A percentile compares a stretch with the other conserved stretches of the same genome.
Evolutionary conservation across 2,113 vertebrate genomes (phyloP).

Genomic region (Neolamprologus brichardi): DNA sequence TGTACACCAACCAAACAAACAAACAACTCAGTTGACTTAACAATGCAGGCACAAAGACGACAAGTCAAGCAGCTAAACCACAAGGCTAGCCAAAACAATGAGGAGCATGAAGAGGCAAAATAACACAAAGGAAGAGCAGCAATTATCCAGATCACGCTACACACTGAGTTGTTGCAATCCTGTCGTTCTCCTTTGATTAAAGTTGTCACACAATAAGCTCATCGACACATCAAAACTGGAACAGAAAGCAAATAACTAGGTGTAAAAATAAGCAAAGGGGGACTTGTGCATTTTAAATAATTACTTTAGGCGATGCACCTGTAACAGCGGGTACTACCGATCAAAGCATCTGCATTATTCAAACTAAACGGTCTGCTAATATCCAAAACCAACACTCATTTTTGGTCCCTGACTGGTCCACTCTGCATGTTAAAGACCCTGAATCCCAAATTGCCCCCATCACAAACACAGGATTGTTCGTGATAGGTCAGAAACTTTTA

Average conservation of each 20-base stretch:
- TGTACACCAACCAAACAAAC: background rate
- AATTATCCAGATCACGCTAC: background rate
- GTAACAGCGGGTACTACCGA: background rate
- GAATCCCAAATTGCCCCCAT: background rate
- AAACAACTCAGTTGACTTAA: background rate
- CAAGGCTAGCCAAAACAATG: background rate
- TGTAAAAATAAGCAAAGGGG: background rate
- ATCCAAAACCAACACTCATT: background rate
- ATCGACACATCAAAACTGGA: background rate
- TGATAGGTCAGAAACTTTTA: accelerated
- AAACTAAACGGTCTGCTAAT: background rate
- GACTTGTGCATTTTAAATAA: background rate
- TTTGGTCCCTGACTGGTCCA: accelerated
- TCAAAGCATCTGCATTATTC: background rate
- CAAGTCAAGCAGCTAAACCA: background rate
- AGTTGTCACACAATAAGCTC: background rate
- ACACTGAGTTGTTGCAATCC: background rate
- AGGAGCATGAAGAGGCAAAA: background rate
- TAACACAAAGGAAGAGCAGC: background rate
- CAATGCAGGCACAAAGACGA: background rate
- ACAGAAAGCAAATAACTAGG: background rate
- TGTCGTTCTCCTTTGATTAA: background rate
- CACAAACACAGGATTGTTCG: background rate
- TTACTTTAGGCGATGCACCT: background rate
- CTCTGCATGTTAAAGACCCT: background rate